Conservation (phyloP, 2,888 invertebrate genomes). For the Parnassius smintheus region DNA sequence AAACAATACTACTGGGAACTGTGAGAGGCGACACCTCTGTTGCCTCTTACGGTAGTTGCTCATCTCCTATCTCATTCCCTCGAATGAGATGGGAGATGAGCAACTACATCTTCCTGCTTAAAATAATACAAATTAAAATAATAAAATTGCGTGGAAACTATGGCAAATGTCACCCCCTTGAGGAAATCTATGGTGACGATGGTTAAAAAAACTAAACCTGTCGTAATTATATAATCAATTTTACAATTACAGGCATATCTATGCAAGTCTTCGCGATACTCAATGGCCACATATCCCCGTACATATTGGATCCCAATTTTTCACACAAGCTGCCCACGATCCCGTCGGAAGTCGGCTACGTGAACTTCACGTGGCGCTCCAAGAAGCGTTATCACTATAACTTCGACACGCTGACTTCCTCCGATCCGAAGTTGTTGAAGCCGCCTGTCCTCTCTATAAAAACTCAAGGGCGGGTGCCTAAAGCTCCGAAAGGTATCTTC, state of each 20-base stretch:
- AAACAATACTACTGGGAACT: no score
- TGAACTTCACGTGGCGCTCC: conserved; percentile 95
- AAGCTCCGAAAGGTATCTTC: conserved; percentile 87
- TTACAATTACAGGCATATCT: conserved; percentile 83
- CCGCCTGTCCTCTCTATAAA: conserved; percentile 94
- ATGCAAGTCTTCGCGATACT: conserved; percentile 95
- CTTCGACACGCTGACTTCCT: conserved; percentile 92
- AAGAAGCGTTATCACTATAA: conserved; percentile 92
- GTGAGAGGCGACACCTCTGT: no score
- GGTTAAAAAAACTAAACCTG: no score
- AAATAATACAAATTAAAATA: no score
- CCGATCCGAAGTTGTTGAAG: conserved; percentile 90
- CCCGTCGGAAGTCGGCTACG: conserved; percentile 94
- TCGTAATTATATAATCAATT: no score
- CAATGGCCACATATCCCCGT: conserved; percentile 92
- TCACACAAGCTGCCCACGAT: conserved; percentile 94
- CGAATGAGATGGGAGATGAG: no score
- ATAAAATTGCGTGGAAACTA: no score
- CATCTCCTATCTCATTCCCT: no score
- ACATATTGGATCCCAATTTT: conserved; percentile 94
- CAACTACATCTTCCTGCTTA: no score
- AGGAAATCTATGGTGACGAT: no score
- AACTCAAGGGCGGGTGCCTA: conserved; percentile 91
- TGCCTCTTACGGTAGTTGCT: no score
- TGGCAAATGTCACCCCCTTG: no score